Conservation (phyloP, 2,888 invertebrate species). For the Eristalinus aeneus region DNA sequence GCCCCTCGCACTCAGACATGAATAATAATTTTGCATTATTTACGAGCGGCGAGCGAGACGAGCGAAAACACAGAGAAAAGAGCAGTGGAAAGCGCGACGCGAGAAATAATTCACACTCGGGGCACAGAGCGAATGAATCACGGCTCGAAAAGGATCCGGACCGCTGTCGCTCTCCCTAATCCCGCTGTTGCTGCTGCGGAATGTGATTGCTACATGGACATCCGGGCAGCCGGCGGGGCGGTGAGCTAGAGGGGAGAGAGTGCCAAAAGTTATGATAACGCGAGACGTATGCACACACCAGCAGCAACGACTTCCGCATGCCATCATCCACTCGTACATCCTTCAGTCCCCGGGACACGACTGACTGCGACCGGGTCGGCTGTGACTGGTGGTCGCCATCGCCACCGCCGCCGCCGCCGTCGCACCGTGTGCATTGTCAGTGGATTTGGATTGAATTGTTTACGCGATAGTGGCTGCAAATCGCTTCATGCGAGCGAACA, state of each 20-base stretch:
- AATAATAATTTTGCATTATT: constrained; percentile 69
- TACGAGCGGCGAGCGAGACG: constrained; percentile 31
- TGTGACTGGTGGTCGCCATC: constrained; percentile 4
- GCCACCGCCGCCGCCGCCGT: too few species aligned
- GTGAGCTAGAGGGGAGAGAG: constrained; percentile 24
- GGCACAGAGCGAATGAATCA: constrained; percentile 58
- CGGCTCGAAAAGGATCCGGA: constrained; percentile 31
- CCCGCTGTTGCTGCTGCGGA: constrained; percentile 25
- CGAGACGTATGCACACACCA: constrained; percentile 61
- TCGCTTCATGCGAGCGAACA: not conserved
- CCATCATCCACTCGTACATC: constrained; percentile 49
- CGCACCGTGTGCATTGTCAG: constrained; percentile 58
- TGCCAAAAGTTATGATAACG: constrained; percentile 69
- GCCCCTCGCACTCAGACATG: constrained; percentile 60
- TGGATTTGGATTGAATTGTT: constrained; percentile 71
- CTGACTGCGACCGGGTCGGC: not conserved
- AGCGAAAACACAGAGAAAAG: constrained; percentile 8
- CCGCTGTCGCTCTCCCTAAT: constrained; percentile 30
- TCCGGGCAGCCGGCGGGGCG: not conserved
- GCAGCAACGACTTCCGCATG: constrained; percentile 42
- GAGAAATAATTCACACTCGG: constrained; percentile 61
- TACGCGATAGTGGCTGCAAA: constrained; percentile 55
- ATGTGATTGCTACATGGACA: constrained; percentile 51
- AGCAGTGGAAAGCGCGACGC: constrained; percentile 35
- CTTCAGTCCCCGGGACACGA: constrained; percentile 48